phyloP scores from a whole-genome alignment of 2,797 vertebrate species.

The Sebastes reedi region DNA sequence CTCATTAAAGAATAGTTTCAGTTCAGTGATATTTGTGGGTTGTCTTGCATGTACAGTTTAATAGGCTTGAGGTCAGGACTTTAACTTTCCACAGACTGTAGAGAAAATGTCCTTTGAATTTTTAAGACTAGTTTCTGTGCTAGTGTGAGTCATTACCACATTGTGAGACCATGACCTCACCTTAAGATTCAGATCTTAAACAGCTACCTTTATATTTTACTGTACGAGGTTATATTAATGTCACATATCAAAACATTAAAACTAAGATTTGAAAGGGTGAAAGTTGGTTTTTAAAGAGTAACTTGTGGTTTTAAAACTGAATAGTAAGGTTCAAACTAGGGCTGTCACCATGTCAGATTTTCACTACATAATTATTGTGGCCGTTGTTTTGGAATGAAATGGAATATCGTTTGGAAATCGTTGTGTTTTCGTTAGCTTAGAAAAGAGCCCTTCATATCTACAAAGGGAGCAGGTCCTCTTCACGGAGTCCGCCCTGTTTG shows the following conservation, averaged over 20 bases:
- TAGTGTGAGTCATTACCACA: not conserved
- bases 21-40: slow-evolving; percentile 14
- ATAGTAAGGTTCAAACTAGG: not conserved
- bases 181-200: slow-evolving; percentile 1
- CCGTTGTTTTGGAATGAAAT: no score
- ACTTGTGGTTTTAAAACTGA: not conserved
- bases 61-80: slow-evolving; percentile 28
- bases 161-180: not conserved
- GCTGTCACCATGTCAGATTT: not conserved
- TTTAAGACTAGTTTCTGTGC: not conserved
- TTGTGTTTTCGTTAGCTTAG: no score
- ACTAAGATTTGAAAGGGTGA: not conserved
- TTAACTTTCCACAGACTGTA: not conserved
- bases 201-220: not conserved
- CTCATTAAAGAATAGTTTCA: slow-evolving; percentile 45
- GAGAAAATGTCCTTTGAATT: not conserved
- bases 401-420: no score
- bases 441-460: no score
- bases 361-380: not conserved
- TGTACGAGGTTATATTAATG: not conserved
- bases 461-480: no score
- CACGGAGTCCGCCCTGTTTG: not conserved
- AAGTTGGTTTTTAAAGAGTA: not conserved
- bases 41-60: slow-evolving; percentile 30
- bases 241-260: not conserved